phyloP scores from a whole-genome alignment of 2,888 invertebrate species.

The Orthonevra nobilis region DNA sequence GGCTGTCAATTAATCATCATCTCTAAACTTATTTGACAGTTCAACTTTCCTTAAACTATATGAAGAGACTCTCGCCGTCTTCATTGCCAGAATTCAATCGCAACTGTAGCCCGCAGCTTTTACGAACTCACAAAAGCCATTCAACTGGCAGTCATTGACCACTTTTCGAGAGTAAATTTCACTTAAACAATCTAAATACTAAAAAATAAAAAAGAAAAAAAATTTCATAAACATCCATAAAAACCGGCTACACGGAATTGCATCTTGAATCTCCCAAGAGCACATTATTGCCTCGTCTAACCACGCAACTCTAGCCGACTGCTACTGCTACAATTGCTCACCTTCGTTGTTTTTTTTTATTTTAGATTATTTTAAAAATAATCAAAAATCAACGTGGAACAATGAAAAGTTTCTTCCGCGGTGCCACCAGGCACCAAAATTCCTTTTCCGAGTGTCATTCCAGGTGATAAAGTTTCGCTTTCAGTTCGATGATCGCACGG shows the following conservation, averaged over 20 bases:
- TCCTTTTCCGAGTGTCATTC: constrained; percentile 31
- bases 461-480: constrained; percentile 54
- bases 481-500: constrained; percentile 50
- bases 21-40: no score
- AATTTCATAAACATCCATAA: no score
- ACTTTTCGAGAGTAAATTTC: constrained; percentile 37
- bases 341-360: not conserved
- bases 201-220: no score
- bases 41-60: not conserved
- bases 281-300: constrained; percentile 21
- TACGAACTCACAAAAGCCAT: constrained; percentile 29
- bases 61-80: no score
- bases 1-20: no score
- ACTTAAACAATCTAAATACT: constrained; percentile 50
- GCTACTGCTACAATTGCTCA: no score
- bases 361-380: constrained; percentile 20
- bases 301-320: not conserved
- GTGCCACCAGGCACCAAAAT: constrained; percentile 2
- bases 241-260: constrained; percentile 26
- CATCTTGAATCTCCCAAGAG: constrained; percentile 35
- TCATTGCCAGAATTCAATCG: no score
- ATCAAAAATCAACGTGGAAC: constrained; percentile 23
- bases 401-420: constrained; percentile 22
- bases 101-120: not conserved
- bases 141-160: constrained; percentile 55